Conservation (phyloP, 2,113 vertebrate genomes). For the Actenoides hombroni region DNA sequence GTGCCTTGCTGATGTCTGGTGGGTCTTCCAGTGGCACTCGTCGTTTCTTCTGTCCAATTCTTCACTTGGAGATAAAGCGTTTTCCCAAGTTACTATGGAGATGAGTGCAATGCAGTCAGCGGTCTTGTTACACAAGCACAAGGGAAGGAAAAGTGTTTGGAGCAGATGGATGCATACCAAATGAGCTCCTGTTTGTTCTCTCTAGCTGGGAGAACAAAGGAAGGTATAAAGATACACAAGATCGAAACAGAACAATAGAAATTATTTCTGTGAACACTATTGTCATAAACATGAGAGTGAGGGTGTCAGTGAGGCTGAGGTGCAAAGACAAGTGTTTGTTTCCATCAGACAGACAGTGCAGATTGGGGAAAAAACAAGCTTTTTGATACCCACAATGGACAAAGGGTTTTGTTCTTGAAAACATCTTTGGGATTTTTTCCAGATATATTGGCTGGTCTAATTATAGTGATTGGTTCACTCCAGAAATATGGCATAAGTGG, state of each 20-base stretch:
- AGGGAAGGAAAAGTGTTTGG: not conserved
- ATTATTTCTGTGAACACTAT: not conserved
- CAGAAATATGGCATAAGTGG: not conserved
- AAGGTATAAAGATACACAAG: not conserved
- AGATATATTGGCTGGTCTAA: not conserved
- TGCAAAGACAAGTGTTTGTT: not conserved
- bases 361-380: not conserved
- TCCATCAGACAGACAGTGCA: not conserved
- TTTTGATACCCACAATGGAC: not conserved
- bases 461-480: constrained; percentile 26
- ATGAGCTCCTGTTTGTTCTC: not conserved
- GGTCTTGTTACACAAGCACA: not conserved
- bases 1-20: not conserved
- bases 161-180: not conserved
- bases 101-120: not conserved
- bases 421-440: not conserved
- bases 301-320: not conserved
- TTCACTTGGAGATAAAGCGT: fast-evolving
- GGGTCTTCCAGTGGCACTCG: fast-evolving
- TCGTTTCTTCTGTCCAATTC: not conserved
- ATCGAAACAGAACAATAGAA: not conserved
- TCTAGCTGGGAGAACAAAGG: not conserved
- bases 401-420: not conserved
- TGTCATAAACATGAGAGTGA: not conserved
- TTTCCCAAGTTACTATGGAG: constrained; percentile 24